phyloP scores from a whole-genome alignment of 2,888 invertebrate species.

The Bugula neritina region DNA sequence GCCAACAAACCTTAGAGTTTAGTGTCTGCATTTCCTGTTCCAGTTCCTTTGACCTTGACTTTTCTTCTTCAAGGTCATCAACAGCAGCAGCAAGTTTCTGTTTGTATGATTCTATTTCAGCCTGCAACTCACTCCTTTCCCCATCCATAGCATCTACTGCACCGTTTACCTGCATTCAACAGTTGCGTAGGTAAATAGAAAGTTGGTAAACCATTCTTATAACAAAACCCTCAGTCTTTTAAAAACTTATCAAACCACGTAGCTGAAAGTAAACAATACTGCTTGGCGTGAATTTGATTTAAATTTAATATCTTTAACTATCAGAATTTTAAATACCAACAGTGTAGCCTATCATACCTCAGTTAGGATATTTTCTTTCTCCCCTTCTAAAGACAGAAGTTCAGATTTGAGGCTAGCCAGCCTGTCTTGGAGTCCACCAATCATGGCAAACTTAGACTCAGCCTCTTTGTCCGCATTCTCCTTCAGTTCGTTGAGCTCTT shows the following conservation, averaged over 20 bases:
- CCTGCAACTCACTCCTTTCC: slow-evolving; percentile 40
- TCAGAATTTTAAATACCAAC: no score
- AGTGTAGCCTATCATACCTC: no score
- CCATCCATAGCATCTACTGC: slow-evolving; percentile 45
- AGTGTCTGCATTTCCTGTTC: not conserved
- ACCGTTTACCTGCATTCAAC: slow-evolving; percentile 42
- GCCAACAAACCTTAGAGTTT: not conserved
- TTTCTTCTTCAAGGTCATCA: slow-evolving; percentile 42
- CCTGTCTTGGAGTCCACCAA: slow-evolving; percentile 12
- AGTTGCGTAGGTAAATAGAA: no score
- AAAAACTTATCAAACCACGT: no score
- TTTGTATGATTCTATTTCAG: slow-evolving; percentile 38
- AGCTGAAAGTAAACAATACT: no score
- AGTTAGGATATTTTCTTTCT: slow-evolving; percentile 11
- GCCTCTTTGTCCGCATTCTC: slow-evolving; percentile 17
- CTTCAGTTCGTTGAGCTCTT: not conserved
- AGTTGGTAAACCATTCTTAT: no score
- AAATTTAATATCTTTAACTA: no score
- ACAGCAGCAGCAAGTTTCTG: slow-evolving; percentile 39
- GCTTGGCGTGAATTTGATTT: no score
- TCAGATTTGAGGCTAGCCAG: slow-evolving; percentile 2
- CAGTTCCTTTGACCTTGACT: slow-evolving; percentile 32
- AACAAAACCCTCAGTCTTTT: no score
- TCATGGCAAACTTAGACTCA: slow-evolving; percentile 19
- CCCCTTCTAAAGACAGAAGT: slow-evolving; percentile 13